A percentile compares a stretch with the other conserved stretches of the same genome.
These are phyloP conservation scores for Hemibagrus guttatus DNA, from an alignment of 2,797 vertebrate genomes.

Conservation along the genomic window DNA sequence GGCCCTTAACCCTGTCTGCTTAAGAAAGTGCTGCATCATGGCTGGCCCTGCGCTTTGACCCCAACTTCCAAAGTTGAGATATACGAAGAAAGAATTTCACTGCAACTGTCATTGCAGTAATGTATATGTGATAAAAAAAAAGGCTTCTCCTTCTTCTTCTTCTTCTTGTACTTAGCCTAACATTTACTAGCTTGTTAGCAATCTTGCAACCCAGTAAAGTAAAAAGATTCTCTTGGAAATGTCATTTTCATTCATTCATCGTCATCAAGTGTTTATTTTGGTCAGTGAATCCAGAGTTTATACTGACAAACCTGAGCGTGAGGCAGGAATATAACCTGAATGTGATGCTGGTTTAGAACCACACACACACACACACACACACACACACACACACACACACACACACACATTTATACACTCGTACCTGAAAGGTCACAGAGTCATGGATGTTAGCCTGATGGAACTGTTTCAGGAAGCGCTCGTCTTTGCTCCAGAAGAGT, in stretches of 20 bases:
- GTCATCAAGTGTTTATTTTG: not conserved
- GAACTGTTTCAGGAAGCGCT: slow-evolving; percentile 90
- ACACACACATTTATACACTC: not conserved
- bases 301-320: not conserved
- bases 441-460: slow-evolving; percentile 77
- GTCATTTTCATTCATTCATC: not conserved
- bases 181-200: not conserved
- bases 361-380: too few relatives aligned
- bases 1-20: too few relatives aligned
- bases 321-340: not conserved
- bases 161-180: not conserved
- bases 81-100: too few relatives aligned
- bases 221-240: not conserved
- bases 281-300: not conserved
- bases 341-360: not conserved
- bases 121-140: too few relatives aligned
- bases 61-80: too few relatives aligned
- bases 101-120: too few relatives aligned
- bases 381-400: too few relatives aligned
- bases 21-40: too few relatives aligned
- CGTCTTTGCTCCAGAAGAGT: slow-evolving; percentile 91
- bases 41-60: too few relatives aligned
- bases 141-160: too few relatives aligned
- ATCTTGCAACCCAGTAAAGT: not conserved
- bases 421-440: slow-evolving; percentile 87